Conservation (phyloP, 2,797 vertebrate genomes). For the Sternarchorhynchus goeldii region DNA sequence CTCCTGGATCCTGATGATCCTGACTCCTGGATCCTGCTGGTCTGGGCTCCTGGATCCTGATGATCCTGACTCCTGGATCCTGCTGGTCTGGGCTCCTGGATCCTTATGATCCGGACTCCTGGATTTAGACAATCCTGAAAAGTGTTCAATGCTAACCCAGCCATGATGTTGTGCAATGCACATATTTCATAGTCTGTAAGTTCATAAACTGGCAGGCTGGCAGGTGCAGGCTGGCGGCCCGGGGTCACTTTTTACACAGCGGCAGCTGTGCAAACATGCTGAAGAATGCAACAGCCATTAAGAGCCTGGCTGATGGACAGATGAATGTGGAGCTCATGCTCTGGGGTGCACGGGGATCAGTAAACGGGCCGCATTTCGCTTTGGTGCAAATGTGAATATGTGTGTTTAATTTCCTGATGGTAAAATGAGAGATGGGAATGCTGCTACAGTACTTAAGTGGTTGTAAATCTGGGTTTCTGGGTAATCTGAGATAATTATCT, state of each 20-base stretch:
- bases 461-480: constrained; percentile 24
- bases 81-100: too few species aligned
- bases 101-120: too few species aligned
- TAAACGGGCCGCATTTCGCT: background rate
- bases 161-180: background rate
- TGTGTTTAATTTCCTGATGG: constrained; percentile 24
- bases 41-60: too few species aligned
- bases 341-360: background rate
- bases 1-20: too few species aligned
- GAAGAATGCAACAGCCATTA: constrained; percentile 26
- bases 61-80: too few species aligned
- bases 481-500: constrained; percentile 41
- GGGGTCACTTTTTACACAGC: constrained; percentile 28
- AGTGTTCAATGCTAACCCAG: background rate
- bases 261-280: constrained; percentile 37
- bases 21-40: too few species aligned
- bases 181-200: background rate
- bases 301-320: constrained; percentile 34
- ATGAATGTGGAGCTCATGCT: constrained; percentile 34
- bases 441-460: background rate
- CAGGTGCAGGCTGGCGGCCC: background rate
- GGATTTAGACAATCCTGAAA: too few species aligned
- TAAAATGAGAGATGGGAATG: constrained; percentile 5
- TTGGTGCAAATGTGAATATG: constrained; percentile 4
- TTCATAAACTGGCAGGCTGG: constrained; percentile 18